Percentiles rank a stretch among this genome's conserved stretches.
These are phyloP conservation scores for Brachirus orientalis DNA, from an alignment of 2,113 vertebrate genomes.

Conservation along the genomic window DNA sequence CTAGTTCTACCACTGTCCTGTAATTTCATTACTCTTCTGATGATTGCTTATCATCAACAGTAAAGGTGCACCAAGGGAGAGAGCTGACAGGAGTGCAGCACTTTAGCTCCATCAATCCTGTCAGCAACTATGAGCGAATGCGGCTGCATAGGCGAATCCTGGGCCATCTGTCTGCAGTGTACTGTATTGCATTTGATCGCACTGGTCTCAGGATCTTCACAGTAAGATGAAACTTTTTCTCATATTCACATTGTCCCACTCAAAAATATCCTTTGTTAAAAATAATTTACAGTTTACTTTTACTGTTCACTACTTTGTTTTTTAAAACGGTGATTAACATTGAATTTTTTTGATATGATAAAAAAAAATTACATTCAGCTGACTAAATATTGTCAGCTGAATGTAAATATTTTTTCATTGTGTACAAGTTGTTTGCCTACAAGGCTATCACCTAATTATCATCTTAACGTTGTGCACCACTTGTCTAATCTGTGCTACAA, in stretches of 20 bases:
- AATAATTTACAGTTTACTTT: too few species aligned
- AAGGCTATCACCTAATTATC: too few species aligned
- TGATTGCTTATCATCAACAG: slow-evolving; percentile 74
- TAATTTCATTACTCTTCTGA: slow-evolving; percentile 7
- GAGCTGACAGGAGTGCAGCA: slow-evolving; percentile 90
- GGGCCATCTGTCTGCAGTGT: slow-evolving; percentile 97
- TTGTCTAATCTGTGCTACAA: not conserved
- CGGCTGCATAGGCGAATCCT: slow-evolving; percentile 96
- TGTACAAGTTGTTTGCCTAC: too few species aligned
- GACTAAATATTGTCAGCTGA: too few species aligned
- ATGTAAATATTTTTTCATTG: too few species aligned
- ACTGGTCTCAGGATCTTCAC: slow-evolving; percentile 98
- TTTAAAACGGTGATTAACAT: too few species aligned
- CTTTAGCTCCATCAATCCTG: slow-evolving; percentile 90
- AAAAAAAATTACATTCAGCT: too few species aligned
- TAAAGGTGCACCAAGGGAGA: slow-evolving; percentile 89
- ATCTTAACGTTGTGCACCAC: not conserved
- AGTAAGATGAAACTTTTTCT: slow-evolving; percentile 81
- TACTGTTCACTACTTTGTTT: too few species aligned
- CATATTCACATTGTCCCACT: too few species aligned
- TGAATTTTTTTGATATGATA: too few species aligned
- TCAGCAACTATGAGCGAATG: slow-evolving; percentile 92
- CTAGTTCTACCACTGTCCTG: not conserved
- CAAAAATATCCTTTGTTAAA: too few species aligned
- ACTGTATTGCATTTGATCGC: slow-evolving; percentile 97